Base-by-base conservation (phyloP, 2,888 invertebrate species). In the Drosophila putrida region DNA sequence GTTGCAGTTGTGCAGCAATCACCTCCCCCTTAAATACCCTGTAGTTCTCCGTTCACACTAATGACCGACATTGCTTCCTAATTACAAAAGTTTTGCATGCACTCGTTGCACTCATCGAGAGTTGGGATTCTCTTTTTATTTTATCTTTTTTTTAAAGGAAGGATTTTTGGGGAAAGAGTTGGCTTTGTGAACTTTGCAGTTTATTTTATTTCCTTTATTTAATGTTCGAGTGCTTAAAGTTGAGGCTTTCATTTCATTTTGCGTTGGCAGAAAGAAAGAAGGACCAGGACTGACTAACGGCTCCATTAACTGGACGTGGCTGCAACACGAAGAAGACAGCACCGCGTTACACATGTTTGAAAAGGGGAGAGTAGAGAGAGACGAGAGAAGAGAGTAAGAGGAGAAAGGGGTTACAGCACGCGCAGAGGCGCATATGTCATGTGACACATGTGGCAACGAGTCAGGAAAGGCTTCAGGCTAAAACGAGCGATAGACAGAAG, bases 11-110 rank as follows among this genome's bases (percentile, higher is more conserved):
- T 28, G 28, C 28, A 28, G 4, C 10, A 8, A 31, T 8, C 8
- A 8, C 8, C 38, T 6, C 39, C 5, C 20, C 27, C 15, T 6
- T 28, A 1, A 5, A 27, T 15, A 13, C 13, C 20, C 31, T 6
- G 2, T 25, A 43, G 35, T 10, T n/a, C 25, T 36, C 49, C 44
- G 20, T 47, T 66, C 63, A 66, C 78, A 86, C 89, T 90, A 90
- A 90, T 90, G 90, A 89, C 89, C 89, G 78, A 80, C 88, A 80
- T 85, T 84, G 79, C 78, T 88, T 86, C 83, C 89, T 90, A 90
- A 90, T 90, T 90, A 89, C 86, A 80, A 83, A 88, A 90, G 82
- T 90, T 90, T 88, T 75, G 64, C 87, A 84, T 87, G 87, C 87
- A 80, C 71, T 82, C 69, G 78, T 46, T 73, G 82, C 75, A 61